Base-by-base conservation (phyloP, 2,113 vertebrate genomes). In the Bujurquina vittata region DNA sequence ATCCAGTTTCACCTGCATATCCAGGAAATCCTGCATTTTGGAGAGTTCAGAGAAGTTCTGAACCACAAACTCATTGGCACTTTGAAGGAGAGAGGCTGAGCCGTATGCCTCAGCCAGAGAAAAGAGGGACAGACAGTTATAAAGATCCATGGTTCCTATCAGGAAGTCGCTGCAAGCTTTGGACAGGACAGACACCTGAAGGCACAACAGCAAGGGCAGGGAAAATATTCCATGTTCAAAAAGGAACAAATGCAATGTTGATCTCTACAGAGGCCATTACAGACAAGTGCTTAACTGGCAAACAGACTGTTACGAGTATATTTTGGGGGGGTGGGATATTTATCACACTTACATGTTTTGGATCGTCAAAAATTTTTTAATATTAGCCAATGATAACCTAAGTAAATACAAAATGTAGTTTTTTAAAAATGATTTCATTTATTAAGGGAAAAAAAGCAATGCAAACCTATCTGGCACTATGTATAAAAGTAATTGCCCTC, bases 101-200 rank as follows among this genome's bases (percentile, higher is more conserved):
- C 98, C 98, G 0, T 99, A 99, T 80, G 96, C 97, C 92, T 99
- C 98, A 12, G 97, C 97, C 0, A 99, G 84, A 43, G 96, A 97
- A 87, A 98, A 85, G 75, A 99, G 94, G 56, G 97, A 96, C 83
- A 99, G 95, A 88, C 98, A 99, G 88, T 99, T 99, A 81, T 90
- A 94, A 12, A 98, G 94, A 92, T 98, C 97, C 79, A 99, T 95
- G 52, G 94, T 97, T 94, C 96, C 96, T 92, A 97, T 96, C 90
- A 99, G 94, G 93, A 98, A 99, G 94, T 98, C 96, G 91, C 98
- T 97, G 95, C 98, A 99, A 43, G 98, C 98, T 93, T 94, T 96
- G 59, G 96, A 96, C 85, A 99, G 95, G 83, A 97, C 94, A 18
- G 97, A 92, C 40, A 98, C 97, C 94, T 95, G 67, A 69, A 14